A percentile compares a stretch with the other conserved stretches of the same genome.
Conservation (phyloP, 2,888 invertebrate genomes). For the Cremastobaeus sp. region DNA sequence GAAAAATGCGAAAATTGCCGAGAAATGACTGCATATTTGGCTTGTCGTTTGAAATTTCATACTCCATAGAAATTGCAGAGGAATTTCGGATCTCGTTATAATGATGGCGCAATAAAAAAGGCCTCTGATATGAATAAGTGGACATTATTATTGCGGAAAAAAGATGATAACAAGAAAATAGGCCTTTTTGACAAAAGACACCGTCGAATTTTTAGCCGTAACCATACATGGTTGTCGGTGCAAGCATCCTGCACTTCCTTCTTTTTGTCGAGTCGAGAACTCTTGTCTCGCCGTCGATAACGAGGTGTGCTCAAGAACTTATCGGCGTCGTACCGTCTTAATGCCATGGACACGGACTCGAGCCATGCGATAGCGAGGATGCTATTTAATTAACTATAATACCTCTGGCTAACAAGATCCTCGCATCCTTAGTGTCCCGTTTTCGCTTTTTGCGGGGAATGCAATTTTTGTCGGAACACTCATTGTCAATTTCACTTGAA, state of each 20-base stretch:
- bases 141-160: no score
- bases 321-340: conserved; percentile 61
- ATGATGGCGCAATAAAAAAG: no score
- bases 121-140: no score
- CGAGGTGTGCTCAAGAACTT: conserved; percentile 61
- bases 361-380: conserved; percentile 55
- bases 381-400: conserved; percentile 62
- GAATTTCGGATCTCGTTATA: no score
- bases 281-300: conserved; percentile 60
- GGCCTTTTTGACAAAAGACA: conserved; percentile 47
- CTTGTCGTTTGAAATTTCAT: no score
- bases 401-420: conserved; percentile 57
- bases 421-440: conserved; percentile 30
- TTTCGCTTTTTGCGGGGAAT: conserved; percentile 40
- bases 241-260: conserved; percentile 53
- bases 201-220: conserved; percentile 43
- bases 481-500: conserved; percentile 11
- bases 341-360: conserved; percentile 59
- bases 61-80: no score
- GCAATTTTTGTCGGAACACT: conserved; percentile 36
- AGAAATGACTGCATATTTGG: no score
- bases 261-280: conserved; percentile 54
- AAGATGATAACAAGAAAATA: no score
- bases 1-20: no score
- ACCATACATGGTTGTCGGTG: conserved; percentile 32